phyloP scores from a whole-genome alignment of 2,888 invertebrate species.

The Philereme transversata region DNA sequence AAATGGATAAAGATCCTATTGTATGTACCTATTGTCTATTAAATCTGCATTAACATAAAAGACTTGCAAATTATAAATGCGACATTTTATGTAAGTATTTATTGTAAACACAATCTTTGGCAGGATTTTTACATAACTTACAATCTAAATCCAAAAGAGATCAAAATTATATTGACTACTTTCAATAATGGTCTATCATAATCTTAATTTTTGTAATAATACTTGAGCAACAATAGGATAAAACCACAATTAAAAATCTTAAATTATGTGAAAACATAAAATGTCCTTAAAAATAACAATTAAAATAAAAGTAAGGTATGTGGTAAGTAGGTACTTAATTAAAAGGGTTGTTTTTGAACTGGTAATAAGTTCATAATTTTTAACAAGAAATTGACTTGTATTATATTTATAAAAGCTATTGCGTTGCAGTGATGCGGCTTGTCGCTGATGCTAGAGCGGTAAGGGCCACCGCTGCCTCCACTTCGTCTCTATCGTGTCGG shows the following conservation, averaged over 20 bases:
- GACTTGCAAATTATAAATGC: slow-evolving; percentile 26
- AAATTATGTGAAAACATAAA: slow-evolving; percentile 28
- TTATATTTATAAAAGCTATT: slow-evolving; percentile 4
- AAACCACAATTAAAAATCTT: slow-evolving; percentile 21
- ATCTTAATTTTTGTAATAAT: slow-evolving; percentile 52
- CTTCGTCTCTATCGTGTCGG: slow-evolving; percentile 87
- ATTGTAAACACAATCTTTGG: slow-evolving; percentile 69
- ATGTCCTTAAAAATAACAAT: slow-evolving; percentile 13
- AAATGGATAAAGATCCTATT: too few species aligned
- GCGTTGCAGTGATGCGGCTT: slow-evolving; percentile 57
- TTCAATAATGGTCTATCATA: slow-evolving; percentile 46
- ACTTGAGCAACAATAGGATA: slow-evolving; percentile 59
- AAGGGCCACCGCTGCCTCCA: slow-evolving; percentile 90
- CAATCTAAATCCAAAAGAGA: slow-evolving; percentile 64
- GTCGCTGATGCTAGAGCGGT: slow-evolving; percentile 85
- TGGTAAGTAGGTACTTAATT: slow-evolving; percentile 4
- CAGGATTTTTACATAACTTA: slow-evolving; percentile 60
- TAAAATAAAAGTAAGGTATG: slow-evolving; percentile 15
- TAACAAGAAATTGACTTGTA: neutral
- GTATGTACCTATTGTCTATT: too few species aligned
- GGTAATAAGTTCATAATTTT: neutral
- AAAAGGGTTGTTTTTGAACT: slow-evolving; percentile 5
- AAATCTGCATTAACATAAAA: neutral
- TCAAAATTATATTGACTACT: slow-evolving; percentile 61
- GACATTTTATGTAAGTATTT: slow-evolving; percentile 35